Evolutionary conservation across 2,888 invertebrate genomes (phyloP).

Genomic region (Eupithecia abbreviata): DNA sequence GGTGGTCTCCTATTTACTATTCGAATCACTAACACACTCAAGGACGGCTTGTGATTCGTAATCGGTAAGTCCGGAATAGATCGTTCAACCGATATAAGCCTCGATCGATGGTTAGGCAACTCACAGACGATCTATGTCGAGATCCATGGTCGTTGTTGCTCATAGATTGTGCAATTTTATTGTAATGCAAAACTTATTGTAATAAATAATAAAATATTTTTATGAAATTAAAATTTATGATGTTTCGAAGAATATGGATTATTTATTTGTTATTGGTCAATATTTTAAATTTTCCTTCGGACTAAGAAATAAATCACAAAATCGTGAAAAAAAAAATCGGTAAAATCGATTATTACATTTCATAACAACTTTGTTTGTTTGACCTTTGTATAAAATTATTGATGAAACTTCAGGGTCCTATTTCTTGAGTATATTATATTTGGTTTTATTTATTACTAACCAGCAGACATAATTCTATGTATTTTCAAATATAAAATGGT

Average conservation of each 20-base stretch:
- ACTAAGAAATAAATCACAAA: not conserved
- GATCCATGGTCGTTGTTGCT: not conserved
- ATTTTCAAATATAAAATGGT: not conserved
- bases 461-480: not conserved
- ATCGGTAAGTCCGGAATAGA: conserved; percentile 75
- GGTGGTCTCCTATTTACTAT: conserved; percentile 78
- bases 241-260: not conserved
- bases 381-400: not conserved
- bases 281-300: not conserved
- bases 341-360: not conserved
- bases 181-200: not conserved
- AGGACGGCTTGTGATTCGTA: conserved; percentile 74
- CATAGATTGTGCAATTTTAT: not conserved
- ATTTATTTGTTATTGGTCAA: not conserved
- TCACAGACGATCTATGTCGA: not conserved
- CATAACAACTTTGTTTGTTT: not conserved
- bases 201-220: not conserved
- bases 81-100: conserved; percentile 64
- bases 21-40: conserved; percentile 70
- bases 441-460: not conserved
- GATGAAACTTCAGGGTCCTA: not conserved
- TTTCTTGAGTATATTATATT: too few relatives aligned
- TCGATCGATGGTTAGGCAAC: conserved; percentile 56
- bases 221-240: not conserved
- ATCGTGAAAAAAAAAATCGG: not conserved